Conservation (phyloP, 1,140 invertebrate species). For the Zaprionus nigranus region DNA sequence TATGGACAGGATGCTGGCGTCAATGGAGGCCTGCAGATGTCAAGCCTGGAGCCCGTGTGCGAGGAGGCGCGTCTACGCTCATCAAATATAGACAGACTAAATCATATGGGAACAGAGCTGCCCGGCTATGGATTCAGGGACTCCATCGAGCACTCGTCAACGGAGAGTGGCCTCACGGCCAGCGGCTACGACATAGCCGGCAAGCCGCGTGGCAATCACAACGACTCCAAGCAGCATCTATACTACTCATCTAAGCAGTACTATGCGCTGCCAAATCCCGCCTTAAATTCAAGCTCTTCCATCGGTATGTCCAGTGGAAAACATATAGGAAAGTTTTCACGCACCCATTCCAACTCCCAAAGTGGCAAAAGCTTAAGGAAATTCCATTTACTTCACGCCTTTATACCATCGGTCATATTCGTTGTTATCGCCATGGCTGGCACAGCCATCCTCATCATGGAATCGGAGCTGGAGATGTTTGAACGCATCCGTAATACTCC, state of each 20-base stretch:
- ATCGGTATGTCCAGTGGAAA: slow-evolving; percentile 38
- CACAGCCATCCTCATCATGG: slow-evolving; percentile 88
- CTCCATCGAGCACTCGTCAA: slow-evolving; percentile 91
- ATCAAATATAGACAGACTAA: slow-evolving; percentile 63
- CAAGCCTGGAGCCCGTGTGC: slow-evolving; percentile 86
- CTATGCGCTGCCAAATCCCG: slow-evolving; percentile 68
- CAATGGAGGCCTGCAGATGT: slow-evolving; percentile 56
- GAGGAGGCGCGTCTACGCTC: slow-evolving; percentile 85
- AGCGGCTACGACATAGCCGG: slow-evolving; percentile 85
- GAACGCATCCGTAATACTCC: slow-evolving; percentile 89
- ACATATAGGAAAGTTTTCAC: slow-evolving; percentile 42
- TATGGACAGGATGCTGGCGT: slow-evolving; percentile 46
- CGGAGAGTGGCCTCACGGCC: slow-evolving; percentile 83
- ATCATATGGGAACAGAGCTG: slow-evolving; percentile 53
- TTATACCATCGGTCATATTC: slow-evolving; percentile 90
- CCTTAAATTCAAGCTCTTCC: slow-evolving; percentile 56
- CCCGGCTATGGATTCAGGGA: slow-evolving; percentile 89
- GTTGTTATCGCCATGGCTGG: slow-evolving; percentile 88
- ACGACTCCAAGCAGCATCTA: slow-evolving; percentile 84
- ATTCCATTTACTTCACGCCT: slow-evolving; percentile 88
- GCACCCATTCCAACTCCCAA: slow-evolving; percentile 41
- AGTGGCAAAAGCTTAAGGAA: slow-evolving; percentile 79
- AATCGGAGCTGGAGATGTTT: slow-evolving; percentile 90
- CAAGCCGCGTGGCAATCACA: slow-evolving; percentile 47
- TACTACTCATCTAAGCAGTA: slow-evolving; percentile 76